Evolutionary conservation across 2,888 invertebrate genomes (phyloP).

Genomic region (Acanthosepion pharaonis): DNA sequence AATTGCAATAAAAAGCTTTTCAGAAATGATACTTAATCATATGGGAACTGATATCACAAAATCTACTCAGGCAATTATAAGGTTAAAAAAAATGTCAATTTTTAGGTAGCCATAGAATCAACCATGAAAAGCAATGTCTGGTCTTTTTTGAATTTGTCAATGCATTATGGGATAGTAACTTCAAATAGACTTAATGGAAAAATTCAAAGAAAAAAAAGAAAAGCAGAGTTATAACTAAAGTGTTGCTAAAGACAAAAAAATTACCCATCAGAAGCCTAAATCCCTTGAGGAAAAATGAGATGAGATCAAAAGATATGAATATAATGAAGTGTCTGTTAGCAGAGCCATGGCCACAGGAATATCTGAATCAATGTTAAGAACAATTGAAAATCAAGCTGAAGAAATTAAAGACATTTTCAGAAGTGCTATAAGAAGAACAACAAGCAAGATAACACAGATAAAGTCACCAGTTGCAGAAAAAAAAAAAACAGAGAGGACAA

Average conservation of each 20-base stretch:
- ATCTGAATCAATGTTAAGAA: neutral
- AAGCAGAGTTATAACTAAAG: neutral
- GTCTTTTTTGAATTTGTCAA: neutral
- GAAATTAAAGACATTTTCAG: neutral
- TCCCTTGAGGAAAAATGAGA: neutral
- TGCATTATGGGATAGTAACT: neutral
- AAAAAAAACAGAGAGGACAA: neutral
- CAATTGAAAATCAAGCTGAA: constrained; percentile 11
- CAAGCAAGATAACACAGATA: neutral
- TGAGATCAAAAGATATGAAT: neutral
- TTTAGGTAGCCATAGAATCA: neutral
- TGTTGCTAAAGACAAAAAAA: neutral
- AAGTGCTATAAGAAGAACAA: neutral
- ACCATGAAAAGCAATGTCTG: neutral
- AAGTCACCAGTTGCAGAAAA: neutral
- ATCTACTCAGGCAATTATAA: no score
- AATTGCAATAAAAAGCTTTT: no score
- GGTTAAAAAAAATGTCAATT: no score
- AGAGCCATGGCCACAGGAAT: neutral
- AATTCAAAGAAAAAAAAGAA: no score
- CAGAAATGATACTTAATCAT: no score
- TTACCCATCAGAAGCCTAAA: neutral
- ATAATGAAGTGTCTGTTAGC: neutral
- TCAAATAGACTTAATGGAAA: neutral
- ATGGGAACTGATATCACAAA: no score